phyloP scores from a whole-genome alignment of 1,140 invertebrate species.

The Metaphire vulgaris region DNA sequence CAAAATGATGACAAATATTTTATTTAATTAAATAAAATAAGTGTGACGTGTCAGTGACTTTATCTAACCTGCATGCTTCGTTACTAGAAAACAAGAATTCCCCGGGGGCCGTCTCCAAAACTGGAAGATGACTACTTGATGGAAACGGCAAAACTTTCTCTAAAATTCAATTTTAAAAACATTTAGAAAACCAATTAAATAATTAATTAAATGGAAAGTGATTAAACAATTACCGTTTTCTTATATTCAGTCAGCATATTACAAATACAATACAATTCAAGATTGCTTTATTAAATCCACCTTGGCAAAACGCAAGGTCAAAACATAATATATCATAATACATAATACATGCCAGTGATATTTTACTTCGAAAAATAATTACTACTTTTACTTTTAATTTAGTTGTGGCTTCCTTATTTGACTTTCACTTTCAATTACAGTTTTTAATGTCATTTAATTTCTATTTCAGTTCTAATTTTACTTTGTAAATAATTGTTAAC shows the following conservation, averaged over 20 bases:
- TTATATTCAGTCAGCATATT: no score
- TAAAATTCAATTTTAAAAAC: conserved; percentile 21
- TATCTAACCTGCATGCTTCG: conserved; percentile 32
- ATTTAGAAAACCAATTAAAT: background rate
- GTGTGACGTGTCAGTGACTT: background rate
- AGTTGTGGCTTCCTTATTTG: no score
- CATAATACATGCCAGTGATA: no score
- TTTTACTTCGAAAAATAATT: no score
- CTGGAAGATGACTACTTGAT: conserved; percentile 32
- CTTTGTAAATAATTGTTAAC: no score
- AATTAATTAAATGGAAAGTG: background rate
- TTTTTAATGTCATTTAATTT: no score
- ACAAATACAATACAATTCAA: background rate
- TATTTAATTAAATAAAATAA: background rate
- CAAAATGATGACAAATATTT: background rate
- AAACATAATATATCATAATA: no score
- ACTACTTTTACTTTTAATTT: no score
- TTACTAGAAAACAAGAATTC: conserved; percentile 37
- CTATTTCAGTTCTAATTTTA: no score
- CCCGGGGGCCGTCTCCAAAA: conserved; percentile 33
- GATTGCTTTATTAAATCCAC: background rate
- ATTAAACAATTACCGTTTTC: no score
- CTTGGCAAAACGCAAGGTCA: no score
- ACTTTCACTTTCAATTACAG: no score
- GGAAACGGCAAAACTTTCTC: conserved; percentile 36